Evolutionary conservation across 2,888 invertebrate species (phyloP), one percentile per base, ranked within the genome.

Genomic region (Pollenia griseotomentosa): DNA sequence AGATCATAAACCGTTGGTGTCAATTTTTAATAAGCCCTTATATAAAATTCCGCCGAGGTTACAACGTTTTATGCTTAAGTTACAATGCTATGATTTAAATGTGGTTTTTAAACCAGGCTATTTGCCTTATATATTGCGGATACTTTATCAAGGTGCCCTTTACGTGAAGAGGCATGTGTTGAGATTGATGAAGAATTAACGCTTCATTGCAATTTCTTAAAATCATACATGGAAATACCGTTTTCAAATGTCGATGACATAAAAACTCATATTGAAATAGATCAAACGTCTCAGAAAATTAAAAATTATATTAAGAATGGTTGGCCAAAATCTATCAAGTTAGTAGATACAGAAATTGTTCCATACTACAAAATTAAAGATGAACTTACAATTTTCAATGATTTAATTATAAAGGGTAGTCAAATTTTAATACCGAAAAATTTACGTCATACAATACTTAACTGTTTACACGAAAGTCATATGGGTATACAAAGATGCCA

Each of bases 61-160:
- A 2, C 85, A 88, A 71, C 42, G 87, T 5, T 81, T 86, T 53
- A 88, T 87, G 86, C 44, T 88, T 19, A 40, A 82, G 2, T 55
- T 85, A 51, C 86, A 86, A 57, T 74, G 57, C 10, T 88, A 86
- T 66, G 83, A 88, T 66, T 65, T 88, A 40, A 44, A 19, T n/a
- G 84, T 88, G 10, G n/a, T 57, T 42, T 88, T 86, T 70, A 86
- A 86, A 44, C 86, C 86, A 19, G 86, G 87, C 1, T 88, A 86
- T 40, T 57, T n/a, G n/a, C 80, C 14, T 19, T 88, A 33, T 88
- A 61, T 71, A 82, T 85, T 5, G 88, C 88, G 23, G 88, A 87
- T 96, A 96, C 16, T 93, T 93, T 74, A 91, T 91, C 88, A 94
- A 94, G 74, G 95, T 95, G 83, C 8, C 70, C 85, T 40, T 59